phyloP scores from a whole-genome alignment of 1,140 invertebrate genomes.

The Atta cephalotes region DNA sequence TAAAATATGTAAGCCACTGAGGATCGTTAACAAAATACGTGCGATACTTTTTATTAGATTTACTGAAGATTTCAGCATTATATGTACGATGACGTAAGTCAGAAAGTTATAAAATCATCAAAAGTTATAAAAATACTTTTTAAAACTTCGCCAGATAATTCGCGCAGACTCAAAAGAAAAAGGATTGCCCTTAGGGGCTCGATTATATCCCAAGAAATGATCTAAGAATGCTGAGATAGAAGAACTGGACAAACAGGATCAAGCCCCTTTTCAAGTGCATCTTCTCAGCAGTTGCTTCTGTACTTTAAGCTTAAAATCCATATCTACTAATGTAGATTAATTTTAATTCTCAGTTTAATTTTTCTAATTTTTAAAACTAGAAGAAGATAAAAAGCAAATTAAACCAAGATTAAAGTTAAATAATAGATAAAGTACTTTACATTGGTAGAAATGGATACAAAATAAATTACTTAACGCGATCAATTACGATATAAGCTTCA shows the following conservation, averaged over 20 bases:
- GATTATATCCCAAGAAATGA: neutral
- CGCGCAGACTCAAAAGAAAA: neutral
- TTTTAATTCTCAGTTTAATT: too few relatives aligned
- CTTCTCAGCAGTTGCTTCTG: neutral
- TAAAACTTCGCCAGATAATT: neutral
- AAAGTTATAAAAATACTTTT: neutral
- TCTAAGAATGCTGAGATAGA: slow-evolving; percentile 15
- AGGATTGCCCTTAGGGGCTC: neutral
- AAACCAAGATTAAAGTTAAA: too few relatives aligned
- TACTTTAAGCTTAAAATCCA: neutral
- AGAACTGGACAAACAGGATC: slow-evolving; percentile 66
- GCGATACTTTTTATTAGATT: slow-evolving; percentile 14
- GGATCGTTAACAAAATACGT: slow-evolving; percentile 2
- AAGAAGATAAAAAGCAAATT: too few relatives aligned
- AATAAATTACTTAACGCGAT: neutral
- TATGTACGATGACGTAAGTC: neutral
- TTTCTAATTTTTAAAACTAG: too few relatives aligned
- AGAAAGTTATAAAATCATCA: neutral
- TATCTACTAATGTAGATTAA: too few relatives aligned
- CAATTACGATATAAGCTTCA: neutral
- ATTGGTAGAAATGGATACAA: neutral
- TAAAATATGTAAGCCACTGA: neutral
- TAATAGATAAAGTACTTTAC: too few relatives aligned
- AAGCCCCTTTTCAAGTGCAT: slow-evolving; percentile 13
- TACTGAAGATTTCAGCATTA: slow-evolving; percentile 2